phyloP scores from a whole-genome alignment of 2,797 vertebrate genomes.

The Mormyrops attenuatus region DNA sequence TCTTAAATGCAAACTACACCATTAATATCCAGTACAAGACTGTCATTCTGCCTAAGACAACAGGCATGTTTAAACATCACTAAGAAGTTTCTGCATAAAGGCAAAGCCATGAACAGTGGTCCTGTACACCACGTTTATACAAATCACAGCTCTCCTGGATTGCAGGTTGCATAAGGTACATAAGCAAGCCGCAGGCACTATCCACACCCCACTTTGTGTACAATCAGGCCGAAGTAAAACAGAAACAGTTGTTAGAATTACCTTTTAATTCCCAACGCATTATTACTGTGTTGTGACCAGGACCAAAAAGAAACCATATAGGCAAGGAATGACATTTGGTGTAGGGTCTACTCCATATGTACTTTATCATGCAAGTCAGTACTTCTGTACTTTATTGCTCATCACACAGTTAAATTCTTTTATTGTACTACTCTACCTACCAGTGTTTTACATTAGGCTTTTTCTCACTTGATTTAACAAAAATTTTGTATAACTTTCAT shows the following conservation, averaged over 20 bases:
- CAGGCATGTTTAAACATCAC: background rate
- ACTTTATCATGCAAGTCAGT: background rate
- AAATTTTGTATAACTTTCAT: background rate
- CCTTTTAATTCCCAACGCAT: background rate
- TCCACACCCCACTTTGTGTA: background rate
- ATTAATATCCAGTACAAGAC: background rate
- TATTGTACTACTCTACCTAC: background rate
- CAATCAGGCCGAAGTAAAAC: background rate
- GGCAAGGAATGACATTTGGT: background rate
- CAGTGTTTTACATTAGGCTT: background rate
- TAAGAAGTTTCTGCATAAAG: background rate
- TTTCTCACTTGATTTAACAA: background rate
- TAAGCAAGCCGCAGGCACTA: background rate
- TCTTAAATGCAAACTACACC: background rate
- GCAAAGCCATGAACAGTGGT: background rate
- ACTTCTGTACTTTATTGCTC: background rate
- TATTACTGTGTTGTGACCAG: background rate
- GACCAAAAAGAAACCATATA: background rate
- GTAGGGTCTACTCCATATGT: background rate
- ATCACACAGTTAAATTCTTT: background rate
- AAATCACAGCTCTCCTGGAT: background rate
- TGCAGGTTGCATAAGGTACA: background rate
- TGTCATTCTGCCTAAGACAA: background rate
- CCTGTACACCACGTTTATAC: background rate
- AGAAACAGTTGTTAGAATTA: background rate